Conservation (phyloP, 2,888 invertebrate genomes). For the Tholera decimalis region DNA sequence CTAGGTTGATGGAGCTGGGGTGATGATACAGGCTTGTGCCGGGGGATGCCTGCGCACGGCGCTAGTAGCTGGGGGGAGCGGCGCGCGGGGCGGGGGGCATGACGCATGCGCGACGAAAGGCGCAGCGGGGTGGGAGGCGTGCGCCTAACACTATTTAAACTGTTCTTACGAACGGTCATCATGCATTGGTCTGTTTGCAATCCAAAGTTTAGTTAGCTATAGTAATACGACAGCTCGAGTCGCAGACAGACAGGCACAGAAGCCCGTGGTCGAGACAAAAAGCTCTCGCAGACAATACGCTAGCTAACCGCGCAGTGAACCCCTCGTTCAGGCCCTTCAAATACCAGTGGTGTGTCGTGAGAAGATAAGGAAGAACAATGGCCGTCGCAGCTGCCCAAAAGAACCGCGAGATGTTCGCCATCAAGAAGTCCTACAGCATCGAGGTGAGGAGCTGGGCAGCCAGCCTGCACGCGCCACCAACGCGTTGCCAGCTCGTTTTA, state of each 20-base stretch:
- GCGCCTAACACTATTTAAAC: slow-evolving; percentile 92
- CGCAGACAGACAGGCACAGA: slow-evolving; percentile 91
- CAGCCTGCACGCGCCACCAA: slow-evolving; percentile 53
- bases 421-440: slow-evolving; percentile 99
- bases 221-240: slow-evolving; percentile 91
- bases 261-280: slow-evolving; percentile 92
- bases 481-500: slow-evolving; percentile 65
- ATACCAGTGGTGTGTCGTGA: slow-evolving; percentile 88
- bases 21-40: slow-evolving; percentile 50
- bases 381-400: slow-evolving; percentile 98
- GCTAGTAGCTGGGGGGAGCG: slow-evolving; percentile 60
- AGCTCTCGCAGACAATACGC: slow-evolving; percentile 90
- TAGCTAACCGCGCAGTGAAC: slow-evolving; percentile 91
- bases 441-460: slow-evolving; percentile 94
- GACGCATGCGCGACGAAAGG: slow-evolving; percentile 93
- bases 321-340: slow-evolving; percentile 86
- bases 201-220: slow-evolving; percentile 92
- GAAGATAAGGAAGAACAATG: slow-evolving; percentile 89
- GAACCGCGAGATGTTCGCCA: slow-evolving; percentile 99
- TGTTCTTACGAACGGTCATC: slow-evolving; percentile 92
- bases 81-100: slow-evolving; percentile 82
- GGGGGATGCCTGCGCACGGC: slow-evolving; percentile 54
- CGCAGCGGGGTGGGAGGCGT: slow-evolving; percentile 90
- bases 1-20: slow-evolving; percentile 25
- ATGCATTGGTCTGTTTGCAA: slow-evolving; percentile 94